A percentile compares a stretch with the other conserved stretches of the same genome.
Evolutionary conservation across 2,113 vertebrate genomes (phyloP).

Genomic region (Anser brachyrhynchus): DNA sequence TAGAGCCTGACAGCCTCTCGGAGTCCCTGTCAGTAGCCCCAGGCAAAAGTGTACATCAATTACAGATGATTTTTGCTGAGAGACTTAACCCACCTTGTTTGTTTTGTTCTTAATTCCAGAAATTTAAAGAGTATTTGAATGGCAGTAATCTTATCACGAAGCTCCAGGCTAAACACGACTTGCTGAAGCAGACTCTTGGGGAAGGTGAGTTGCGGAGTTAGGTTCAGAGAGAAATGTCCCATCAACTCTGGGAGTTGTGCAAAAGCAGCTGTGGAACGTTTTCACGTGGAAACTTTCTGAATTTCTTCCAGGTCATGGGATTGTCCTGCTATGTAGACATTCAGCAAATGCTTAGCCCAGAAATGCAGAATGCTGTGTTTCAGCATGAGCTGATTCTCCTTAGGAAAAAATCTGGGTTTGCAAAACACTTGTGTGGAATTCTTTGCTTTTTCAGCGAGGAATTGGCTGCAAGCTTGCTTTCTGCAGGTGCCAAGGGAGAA

Average conservation of each 20-base stretch:
- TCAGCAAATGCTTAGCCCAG: not conserved
- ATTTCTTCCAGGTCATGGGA: not conserved
- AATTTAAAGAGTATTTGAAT: conserved; percentile 97
- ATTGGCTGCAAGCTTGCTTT: conserved; percentile 14
- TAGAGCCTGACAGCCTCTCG: not conserved
- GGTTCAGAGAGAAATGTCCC: not conserved
- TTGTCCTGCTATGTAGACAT: not conserved
- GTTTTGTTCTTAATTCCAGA: conserved; percentile 78
- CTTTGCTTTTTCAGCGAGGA: not conserved
- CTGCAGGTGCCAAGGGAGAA: not conserved
- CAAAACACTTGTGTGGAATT: not conserved
- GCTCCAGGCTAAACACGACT: conserved; percentile 96
- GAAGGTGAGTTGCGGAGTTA: conserved; percentile 83
- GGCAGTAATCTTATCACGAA: conserved; percentile 98
- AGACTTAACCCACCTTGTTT: not conserved
- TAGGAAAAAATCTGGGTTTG: conserved; percentile 1
- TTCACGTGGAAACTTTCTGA: not conserved
- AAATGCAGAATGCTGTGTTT: not conserved
- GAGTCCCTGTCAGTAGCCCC: not conserved
- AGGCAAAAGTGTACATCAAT: fast-evolving
- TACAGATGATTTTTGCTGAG: not conserved
- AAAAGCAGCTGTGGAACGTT: not conserved
- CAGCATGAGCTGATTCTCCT: conserved; percentile 3
- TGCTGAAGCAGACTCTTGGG: conserved; percentile 95
- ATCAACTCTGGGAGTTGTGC: not conserved